phyloP scores from a whole-genome alignment of 2,888 invertebrate species.

The Philopedon plagiatum region DNA sequence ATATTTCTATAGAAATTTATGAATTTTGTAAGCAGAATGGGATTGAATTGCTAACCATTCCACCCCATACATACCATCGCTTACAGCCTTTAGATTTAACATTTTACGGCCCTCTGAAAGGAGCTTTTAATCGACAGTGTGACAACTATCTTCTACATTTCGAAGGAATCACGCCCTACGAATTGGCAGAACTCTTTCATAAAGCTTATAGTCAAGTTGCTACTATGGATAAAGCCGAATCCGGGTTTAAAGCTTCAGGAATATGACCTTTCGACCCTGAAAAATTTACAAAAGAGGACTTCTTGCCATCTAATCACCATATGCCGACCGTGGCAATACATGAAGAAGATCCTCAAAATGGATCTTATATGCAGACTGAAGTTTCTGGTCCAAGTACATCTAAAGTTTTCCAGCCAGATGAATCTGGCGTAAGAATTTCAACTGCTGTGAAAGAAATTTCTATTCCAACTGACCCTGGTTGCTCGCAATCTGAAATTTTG shows the following conservation, averaged over 20 bases:
- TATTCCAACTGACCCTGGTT: no score
- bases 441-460: neutral
- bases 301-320: conserved; percentile 21
- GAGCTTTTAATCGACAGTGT: no score
- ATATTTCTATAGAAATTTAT: conserved; percentile 24
- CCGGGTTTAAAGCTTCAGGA: conserved; percentile 29
- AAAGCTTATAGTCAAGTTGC: neutral
- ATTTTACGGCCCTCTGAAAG: conserved; percentile 15
- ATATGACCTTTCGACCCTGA: conserved; percentile 3
- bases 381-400: conserved; percentile 3
- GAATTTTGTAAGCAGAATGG: conserved; percentile 21
- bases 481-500: no score
- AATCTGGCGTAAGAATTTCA: neutral
- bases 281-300: conserved; percentile 7
- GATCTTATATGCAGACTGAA: neutral
- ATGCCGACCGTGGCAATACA: no score
- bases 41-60: conserved; percentile 22
- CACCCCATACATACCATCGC: conserved; percentile 47
- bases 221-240: conserved; percentile 27
- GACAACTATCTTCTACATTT: no score
- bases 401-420: neutral
- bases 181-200: no score
- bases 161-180: no score
- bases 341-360: conserved; percentile 5
- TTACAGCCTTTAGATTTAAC: conserved; percentile 37